These are phyloP conservation scores for Lineus longissimus DNA, from an alignment of 1,140 invertebrate genomes.

Conservation along the genomic window DNA sequence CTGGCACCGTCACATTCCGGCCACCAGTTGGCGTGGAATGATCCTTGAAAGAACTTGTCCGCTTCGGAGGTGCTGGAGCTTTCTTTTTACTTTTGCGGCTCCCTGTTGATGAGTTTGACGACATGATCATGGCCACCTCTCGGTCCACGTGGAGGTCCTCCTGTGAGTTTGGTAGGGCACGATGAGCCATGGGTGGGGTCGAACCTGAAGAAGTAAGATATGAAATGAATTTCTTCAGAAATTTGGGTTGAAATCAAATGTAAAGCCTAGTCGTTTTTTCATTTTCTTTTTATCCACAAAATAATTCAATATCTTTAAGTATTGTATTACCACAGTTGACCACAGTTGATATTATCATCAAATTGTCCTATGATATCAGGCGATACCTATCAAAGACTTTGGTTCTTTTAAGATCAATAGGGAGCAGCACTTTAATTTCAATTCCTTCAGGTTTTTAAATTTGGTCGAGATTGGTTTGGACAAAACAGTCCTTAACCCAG, in stretches of 20 bases:
- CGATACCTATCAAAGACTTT: too few relatives aligned
- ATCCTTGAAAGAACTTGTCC: slow-evolving; percentile 71
- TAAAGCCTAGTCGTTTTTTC: too few relatives aligned
- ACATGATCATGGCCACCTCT: slow-evolving; percentile 1
- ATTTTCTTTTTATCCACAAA: too few relatives aligned
- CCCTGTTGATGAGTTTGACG: not conserved
- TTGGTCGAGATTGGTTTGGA: too few relatives aligned
- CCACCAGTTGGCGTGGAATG: not conserved
- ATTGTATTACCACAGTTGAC: too few relatives aligned
- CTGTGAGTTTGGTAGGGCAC: slow-evolving; percentile 30
- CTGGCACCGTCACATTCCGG: not conserved
- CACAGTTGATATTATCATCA: too few relatives aligned
- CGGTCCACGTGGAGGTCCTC: slow-evolving; percentile 50
- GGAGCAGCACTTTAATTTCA: too few relatives aligned
- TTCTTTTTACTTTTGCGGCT: slow-evolving; percentile 83
- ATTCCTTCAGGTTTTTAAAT: too few relatives aligned
- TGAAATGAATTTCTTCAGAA: not conserved
- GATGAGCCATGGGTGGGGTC: slow-evolving; percentile 38
- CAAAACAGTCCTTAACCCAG: too few relatives aligned
- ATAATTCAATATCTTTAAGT: too few relatives aligned
- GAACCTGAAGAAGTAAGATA: slow-evolving; percentile 31
- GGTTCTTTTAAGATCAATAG: too few relatives aligned
- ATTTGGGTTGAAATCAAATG: not conserved
- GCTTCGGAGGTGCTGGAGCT: slow-evolving; percentile 89
- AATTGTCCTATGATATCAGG: too few relatives aligned